Evolutionary conservation across 2,113 vertebrate genomes (phyloP).

Genomic region (Elephas maximus): DNA sequence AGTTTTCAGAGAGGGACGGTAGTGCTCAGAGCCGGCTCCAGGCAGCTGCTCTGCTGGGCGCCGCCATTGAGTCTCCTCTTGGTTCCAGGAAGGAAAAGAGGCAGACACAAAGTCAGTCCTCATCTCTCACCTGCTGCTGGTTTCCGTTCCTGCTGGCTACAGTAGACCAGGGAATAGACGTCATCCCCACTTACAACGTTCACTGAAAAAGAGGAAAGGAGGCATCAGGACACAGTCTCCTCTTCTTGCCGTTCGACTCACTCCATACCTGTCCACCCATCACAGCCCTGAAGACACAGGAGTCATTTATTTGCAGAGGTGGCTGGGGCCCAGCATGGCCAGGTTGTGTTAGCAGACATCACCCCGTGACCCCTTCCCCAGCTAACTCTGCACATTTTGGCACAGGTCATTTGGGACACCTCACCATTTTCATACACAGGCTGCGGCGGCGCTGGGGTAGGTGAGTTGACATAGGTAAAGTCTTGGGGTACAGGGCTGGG

Average conservation of each 20-base stretch:
- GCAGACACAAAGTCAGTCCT: not conserved
- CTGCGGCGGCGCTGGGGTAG: not conserved
- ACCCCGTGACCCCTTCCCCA: not conserved
- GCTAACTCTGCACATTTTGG: not conserved
- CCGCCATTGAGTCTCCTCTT: not conserved
- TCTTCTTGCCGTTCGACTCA: not conserved
- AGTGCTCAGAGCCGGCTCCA: not conserved
- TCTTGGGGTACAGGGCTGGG: not conserved
- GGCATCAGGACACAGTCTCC: not conserved
- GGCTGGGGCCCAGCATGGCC: not conserved
- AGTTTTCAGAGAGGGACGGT: not conserved
- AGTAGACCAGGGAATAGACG: conserved; percentile 70
- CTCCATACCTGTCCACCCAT: not conserved
- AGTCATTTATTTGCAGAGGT: too few relatives aligned
- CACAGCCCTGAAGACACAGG: not conserved
- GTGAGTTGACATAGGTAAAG: conserved; percentile 23
- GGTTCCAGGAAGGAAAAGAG: not conserved
- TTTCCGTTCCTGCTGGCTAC: not conserved
- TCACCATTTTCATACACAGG: conserved; percentile 72
- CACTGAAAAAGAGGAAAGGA: conserved; percentile 50
- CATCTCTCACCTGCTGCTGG: conserved; percentile 42
- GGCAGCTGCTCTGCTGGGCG: not conserved
- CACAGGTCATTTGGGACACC: not conserved
- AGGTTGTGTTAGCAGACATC: not conserved
- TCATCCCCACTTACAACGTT: not conserved